Evolutionary conservation across 1,140 invertebrate genomes (phyloP), one percentile per base, ranked within the genome.

Genomic region (Coenobita brevimanus): DNA sequence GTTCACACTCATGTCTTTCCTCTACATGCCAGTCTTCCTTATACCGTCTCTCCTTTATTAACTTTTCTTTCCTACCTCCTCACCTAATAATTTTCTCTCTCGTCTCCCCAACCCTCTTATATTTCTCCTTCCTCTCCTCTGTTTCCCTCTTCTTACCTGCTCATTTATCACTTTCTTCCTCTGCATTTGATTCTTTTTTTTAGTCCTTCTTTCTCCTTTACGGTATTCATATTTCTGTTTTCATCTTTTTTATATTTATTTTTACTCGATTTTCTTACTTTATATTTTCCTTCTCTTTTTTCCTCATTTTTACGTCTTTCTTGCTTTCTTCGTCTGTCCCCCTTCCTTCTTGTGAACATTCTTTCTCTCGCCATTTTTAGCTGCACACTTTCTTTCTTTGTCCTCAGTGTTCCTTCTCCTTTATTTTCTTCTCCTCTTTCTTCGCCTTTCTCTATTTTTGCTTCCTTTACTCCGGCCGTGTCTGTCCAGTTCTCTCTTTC

Each of bases 401-500:
- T 57, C n/a, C 10, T 13, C 10, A 57, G n/a, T 24, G 21, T 24
- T 62, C 57, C 27, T 24, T 62, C 57, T 62, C 57, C 27, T 24
- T 62, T 24, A n/a, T 24, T 62, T 24, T 62, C 57, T 62, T 24
- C 27, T 24, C 27, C 57, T 62, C 57, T 62, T 24, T 62, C 57
- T 62, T 24, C 27, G 17, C 27, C 57, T 62, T 24, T 62, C 57
- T 62, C 57, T 62, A 17, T 62, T 24, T 62, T 24, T 62, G 17
- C 27, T 24, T 62, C 57, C 27, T 24, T 62, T 24, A n/a, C 57
- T 62, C 57, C n/a, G n/a, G n/a, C n/a, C n/a, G n/a, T n/a, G n/a
- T n/a, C n/a, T n/a, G n/a, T n/a, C n/a, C n/a, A n/a, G n/a, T n/a
- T 62, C 57, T 62, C 57, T 62, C 57, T 62, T 24, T 62, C 57